Base-by-base conservation (phyloP, 2,113 vertebrate genomes). In the Pseudopodoces humilis region DNA sequence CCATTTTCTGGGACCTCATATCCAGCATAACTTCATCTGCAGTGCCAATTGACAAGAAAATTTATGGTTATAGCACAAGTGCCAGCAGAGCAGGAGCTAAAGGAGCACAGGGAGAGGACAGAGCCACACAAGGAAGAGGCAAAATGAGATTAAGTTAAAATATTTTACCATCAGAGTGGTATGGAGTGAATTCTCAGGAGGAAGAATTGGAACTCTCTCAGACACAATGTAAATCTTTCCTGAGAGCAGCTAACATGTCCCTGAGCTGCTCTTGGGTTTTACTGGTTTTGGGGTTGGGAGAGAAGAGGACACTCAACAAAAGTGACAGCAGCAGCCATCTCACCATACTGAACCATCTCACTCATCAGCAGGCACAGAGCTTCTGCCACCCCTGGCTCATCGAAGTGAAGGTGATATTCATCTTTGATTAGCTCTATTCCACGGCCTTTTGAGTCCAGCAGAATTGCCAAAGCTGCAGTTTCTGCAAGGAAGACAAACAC, bases 281-380 rank as follows among this genome's bases (percentile, higher is more conserved):
- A 49, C 10, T 72, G 4, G 30, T 50, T 83, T 59, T 27, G 18
- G 35, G 58, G 16, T 1, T 39, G 6, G n/a, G 18, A 22, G n/a
- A 71, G 24, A 88, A 33, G 59, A 76, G 71, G 17, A 75, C 27
- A 81, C 10, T 67, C 1, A 2, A 22, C 23, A 39, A 46, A 44
- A 72, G 3, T 8, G 18, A 3, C 8, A 35, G 47, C 33, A 41
- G 7, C 49, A 83, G 56, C 41, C 31, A 11, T 27, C 96, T 97
- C 88, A 98, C 98, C 88, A 5, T 98, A 97, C 71, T 97, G 79
- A 13, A 18, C 87, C 53, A 98, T 96, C 69, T 97, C 94, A 0
- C 81, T 84, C 22, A 98, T 75, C 92, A 98, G 95, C 93, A 97
- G 7, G 70, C 98, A 98, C 18, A 98, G 13, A 39, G 49, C 88